These are phyloP conservation scores for Erpobdella octoculata DNA, from an alignment of 2,888 invertebrate genomes.

Conservation along the genomic window DNA sequence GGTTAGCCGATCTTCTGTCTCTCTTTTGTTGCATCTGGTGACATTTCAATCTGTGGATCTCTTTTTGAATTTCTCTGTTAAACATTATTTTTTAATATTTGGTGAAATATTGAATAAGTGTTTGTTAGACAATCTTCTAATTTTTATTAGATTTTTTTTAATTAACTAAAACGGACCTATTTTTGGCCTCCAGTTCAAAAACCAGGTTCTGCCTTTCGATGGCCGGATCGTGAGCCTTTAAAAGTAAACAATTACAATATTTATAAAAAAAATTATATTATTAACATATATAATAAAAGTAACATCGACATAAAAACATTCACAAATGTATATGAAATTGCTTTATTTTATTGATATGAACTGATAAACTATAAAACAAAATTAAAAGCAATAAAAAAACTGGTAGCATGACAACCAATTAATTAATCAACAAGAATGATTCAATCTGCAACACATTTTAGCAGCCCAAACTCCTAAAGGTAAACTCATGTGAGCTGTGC, in stretches of 20 bases:
- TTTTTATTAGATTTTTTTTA: not conserved
- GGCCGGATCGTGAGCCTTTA: not conserved
- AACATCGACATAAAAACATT: not conserved
- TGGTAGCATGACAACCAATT: too few relatives aligned
- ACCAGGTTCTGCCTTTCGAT: constrained; percentile 19
- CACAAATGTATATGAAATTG: too few relatives aligned
- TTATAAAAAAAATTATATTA: not conserved
- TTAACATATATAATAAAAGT: not conserved
- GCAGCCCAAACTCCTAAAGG: too few relatives aligned
- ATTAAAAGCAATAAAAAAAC: too few relatives aligned
- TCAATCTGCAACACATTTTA: too few relatives aligned
- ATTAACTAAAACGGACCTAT: constrained; percentile 53
- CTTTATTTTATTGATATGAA: too few relatives aligned
- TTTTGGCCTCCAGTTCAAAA: constrained; percentile 75
- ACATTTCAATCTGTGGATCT: constrained; percentile 12
- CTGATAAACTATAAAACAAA: too few relatives aligned
- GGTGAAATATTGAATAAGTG: not conserved
- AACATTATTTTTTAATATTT: not conserved
- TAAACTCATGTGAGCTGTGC: too few relatives aligned
- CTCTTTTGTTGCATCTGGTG: constrained; percentile 15
- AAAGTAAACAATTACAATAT: not conserved
- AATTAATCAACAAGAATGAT: too few relatives aligned
- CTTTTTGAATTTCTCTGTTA: constrained; percentile 23
- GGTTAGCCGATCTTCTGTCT: not conserved
- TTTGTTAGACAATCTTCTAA: not conserved